phyloP scores from a whole-genome alignment of 2,888 invertebrate species.

The Marronus borbonicus region DNA sequence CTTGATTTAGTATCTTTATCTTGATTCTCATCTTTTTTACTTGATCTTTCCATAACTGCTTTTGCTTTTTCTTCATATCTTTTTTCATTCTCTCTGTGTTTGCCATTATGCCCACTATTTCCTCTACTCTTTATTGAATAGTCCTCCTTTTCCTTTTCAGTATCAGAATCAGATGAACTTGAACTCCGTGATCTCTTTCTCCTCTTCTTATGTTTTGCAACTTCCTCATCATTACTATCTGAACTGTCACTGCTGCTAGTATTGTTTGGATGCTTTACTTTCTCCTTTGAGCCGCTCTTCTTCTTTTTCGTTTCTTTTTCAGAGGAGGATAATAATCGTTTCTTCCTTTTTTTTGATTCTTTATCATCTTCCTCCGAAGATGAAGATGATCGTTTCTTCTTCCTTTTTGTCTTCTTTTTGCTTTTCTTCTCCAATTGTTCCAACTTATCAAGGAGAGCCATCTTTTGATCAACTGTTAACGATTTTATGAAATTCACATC shows the following conservation, averaged over 20 bases:
- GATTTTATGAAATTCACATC: constrained; percentile 88
- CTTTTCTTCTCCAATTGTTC: constrained; percentile 76
- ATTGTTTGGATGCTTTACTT: neutral
- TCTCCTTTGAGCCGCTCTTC: neutral
- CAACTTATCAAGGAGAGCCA: constrained; percentile 88
- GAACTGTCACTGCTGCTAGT: constrained; percentile 12
- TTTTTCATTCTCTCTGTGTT: neutral
- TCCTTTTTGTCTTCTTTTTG: constrained; percentile 51
- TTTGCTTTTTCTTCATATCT: neutral
- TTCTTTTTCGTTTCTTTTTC: neutral
- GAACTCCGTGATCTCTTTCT: constrained; percentile 1
- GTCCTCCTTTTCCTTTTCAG: constrained; percentile 2
- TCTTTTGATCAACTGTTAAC: constrained; percentile 89
- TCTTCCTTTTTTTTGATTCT: constrained; percentile 28
- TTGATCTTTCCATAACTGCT: neutral
- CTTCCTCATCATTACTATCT: constrained; percentile 1
- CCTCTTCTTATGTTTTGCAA: constrained; percentile 2
- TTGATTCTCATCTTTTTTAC: neutral
- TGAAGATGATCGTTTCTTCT: constrained; percentile 38
- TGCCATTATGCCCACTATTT: neutral
- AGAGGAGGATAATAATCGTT: neutral
- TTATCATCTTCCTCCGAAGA: constrained; percentile 34
- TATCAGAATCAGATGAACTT: constrained; percentile 30
- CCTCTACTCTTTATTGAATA: neutral
- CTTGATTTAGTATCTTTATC: neutral